A percentile compares a stretch with the other conserved stretches of the same genome.
phyloP scores from a whole-genome alignment of 2,113 vertebrate species.

The Erythrocercus mccallii region DNA sequence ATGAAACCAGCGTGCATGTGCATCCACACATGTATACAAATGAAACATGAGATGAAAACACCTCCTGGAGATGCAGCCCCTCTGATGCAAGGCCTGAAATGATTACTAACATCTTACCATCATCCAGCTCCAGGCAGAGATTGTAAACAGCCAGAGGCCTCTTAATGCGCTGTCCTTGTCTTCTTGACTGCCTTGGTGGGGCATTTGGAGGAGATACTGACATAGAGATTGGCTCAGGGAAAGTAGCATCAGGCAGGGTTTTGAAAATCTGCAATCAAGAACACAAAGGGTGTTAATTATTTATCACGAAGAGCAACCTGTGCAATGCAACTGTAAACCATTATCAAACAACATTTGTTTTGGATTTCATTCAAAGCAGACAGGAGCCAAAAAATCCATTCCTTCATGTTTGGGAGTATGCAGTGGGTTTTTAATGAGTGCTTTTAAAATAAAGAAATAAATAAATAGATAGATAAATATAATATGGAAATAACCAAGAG shows the following conservation, averaged over 20 bases:
- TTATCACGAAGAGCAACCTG: conserved; percentile 53
- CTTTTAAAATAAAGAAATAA: conserved; percentile 54
- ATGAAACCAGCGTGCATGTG: background rate
- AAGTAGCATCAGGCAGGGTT: conserved; percentile 81
- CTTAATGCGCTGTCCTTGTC: conserved; percentile 81
- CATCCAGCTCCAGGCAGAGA: conserved; percentile 87
- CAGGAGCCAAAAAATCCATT: conserved; percentile 54
- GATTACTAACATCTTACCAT: conserved; percentile 78
- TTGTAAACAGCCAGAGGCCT: conserved; percentile 96
- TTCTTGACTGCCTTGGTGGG: conserved; percentile 90
- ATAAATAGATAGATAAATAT: background rate
- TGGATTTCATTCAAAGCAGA: conserved; percentile 53
- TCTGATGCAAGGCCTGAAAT: background rate
- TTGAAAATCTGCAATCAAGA: conserved; percentile 90
- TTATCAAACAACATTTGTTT: conserved; percentile 59
- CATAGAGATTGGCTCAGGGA: conserved; percentile 69
- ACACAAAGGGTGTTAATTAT: conserved; percentile 68
- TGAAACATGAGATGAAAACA: conserved; percentile 25
- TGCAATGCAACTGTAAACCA: conserved; percentile 43
- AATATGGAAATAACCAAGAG: conserved; percentile 39
- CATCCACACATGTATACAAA: background rate
- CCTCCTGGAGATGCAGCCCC: background rate
- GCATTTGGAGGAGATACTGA: conserved; percentile 77
- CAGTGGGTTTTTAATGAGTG: background rate
- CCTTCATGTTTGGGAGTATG: conserved; percentile 40